A percentile compares a stretch with the other conserved stretches of the same genome.
Evolutionary conservation across 2,797 vertebrate species (phyloP).

Genomic region (Meriones psammophilus): DNA sequence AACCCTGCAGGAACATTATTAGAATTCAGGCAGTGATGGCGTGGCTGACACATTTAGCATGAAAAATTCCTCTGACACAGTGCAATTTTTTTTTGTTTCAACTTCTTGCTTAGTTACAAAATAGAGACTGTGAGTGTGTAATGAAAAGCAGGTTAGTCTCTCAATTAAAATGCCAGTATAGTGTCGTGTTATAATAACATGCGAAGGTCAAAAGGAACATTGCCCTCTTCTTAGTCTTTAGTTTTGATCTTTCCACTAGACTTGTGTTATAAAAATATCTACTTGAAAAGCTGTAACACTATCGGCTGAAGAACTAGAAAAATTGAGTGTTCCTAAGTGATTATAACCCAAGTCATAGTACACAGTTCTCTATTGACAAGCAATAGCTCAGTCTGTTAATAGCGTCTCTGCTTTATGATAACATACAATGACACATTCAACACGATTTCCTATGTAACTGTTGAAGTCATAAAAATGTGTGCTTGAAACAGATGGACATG

Average conservation of each 20-base stretch:
- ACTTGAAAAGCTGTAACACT: slow-evolving; percentile 53
- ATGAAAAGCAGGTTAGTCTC: slow-evolving; percentile 17
- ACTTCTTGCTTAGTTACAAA: slow-evolving; percentile 60
- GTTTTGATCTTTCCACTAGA: slow-evolving; percentile 58
- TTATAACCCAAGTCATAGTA: slow-evolving; percentile 60
- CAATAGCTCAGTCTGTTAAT: slow-evolving; percentile 66
- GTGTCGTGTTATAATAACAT: not conserved
- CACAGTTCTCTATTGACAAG: slow-evolving; percentile 68
- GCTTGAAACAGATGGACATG: slow-evolving; percentile 51
- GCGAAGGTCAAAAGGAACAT: slow-evolving; percentile 58
- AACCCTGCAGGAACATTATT: slow-evolving; percentile 46
- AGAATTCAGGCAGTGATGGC: slow-evolving; percentile 41
- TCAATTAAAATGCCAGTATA: slow-evolving; percentile 63
- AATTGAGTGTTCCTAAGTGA: slow-evolving; percentile 73
- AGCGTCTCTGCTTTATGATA: slow-evolving; percentile 73
- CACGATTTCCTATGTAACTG: slow-evolving; percentile 54
- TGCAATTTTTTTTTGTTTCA: slow-evolving; percentile 38
- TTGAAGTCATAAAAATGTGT: slow-evolving; percentile 62
- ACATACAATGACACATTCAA: slow-evolving; percentile 61
- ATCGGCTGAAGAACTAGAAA: slow-evolving; percentile 59
- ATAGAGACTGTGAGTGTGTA: not conserved
- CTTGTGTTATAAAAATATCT: slow-evolving; percentile 35
- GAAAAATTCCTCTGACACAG: slow-evolving; percentile 47
- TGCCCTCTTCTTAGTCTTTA: slow-evolving; percentile 36
- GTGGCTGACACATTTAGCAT: slow-evolving; percentile 46